Evolutionary conservation across 2,888 invertebrate species (phyloP), one percentile per base, ranked within the genome.

Genomic region (Athalia cordata): DNA sequence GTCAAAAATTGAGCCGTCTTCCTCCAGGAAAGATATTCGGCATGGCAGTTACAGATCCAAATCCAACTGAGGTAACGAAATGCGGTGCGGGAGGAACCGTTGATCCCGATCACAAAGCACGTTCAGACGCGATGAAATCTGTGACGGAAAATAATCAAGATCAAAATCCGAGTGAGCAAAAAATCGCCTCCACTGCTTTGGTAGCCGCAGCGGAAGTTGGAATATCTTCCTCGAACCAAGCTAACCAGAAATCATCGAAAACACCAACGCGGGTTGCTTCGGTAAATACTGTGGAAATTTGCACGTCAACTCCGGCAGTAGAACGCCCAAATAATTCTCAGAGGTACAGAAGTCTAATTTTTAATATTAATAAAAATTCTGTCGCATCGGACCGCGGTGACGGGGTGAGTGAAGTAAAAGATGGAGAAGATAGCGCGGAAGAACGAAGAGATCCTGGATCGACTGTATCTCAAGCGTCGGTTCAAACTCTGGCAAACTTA

Each of bases 21-120:
- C 98, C 98, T 3, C 96, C 96, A 59, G 98, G 98, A 1, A 95
- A 97, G 55, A 97, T 98, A 82, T 98, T 96, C 86, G 97, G 97
- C 0, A 95, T 97, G 94, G 93, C 95, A 77, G 94, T 97, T 7
- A 96, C 96, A 0, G 94, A 95, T 65, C 96, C 96, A 0, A 94
- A 94, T 83, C 91, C 92, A 13, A 91, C 91, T 5, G 57, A 79
- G 47, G 15, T 13, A n/a, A 52, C 9, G 3, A 6, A n/a, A 5
- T 29, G 43, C 70, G 49, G 61, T 59, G 9, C 47, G 29, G 29
- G 29, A 29, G 29, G 29, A 2, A 29, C 2, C 29, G 29, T 29
- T 29, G 29, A 29, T 29, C 29, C 29, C 29, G 29, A 29, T 29
- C 29, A 29, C 29, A 29, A 29, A 29, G 29, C 67, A 49, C 15